These are phyloP conservation scores for Drosophila kambysellisi DNA, from an alignment of 2,888 invertebrate genomes.

Conservation along the genomic window DNA sequence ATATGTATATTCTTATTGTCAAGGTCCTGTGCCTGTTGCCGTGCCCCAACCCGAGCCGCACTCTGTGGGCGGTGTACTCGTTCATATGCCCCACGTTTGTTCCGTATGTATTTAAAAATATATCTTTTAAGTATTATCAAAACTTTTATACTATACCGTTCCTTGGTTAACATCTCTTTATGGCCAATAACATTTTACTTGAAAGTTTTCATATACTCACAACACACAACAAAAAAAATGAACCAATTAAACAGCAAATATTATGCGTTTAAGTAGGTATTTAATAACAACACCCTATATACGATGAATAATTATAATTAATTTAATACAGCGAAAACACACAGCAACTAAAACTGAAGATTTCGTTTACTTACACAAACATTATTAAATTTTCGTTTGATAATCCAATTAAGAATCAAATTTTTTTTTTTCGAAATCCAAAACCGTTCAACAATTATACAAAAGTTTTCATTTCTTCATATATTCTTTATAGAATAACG, in stretches of 20 bases:
- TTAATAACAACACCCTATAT: slow-evolving; percentile 49
- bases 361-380: slow-evolving; percentile 21
- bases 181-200: slow-evolving; percentile 50
- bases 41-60: slow-evolving; percentile 89
- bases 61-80: slow-evolving; percentile 94
- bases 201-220: slow-evolving; percentile 28
- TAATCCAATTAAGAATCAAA: slow-evolving; percentile 17
- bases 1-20: slow-evolving; percentile 40
- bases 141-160: slow-evolving; percentile 49
- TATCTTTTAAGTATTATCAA: slow-evolving; percentile 35
- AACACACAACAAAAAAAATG: slow-evolving; percentile 25
- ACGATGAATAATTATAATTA: slow-evolving; percentile 37
- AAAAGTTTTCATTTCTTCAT: slow-evolving; percentile 77
- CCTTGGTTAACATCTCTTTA: slow-evolving; percentile 59
- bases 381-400: slow-evolving; percentile 30
- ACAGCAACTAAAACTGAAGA: slow-evolving; percentile 49
- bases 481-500: slow-evolving; percentile 85
- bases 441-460: slow-evolving; percentile 63
- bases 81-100: slow-evolving; percentile 96
- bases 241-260: slow-evolving; percentile 31
- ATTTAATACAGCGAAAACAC: slow-evolving; percentile 66
- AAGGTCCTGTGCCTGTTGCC: slow-evolving; percentile 86
- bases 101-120: slow-evolving; percentile 85
- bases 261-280: slow-evolving; percentile 74
- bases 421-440: slow-evolving; percentile 38